These are phyloP conservation scores for Corbicula japonica DNA, from an alignment of 2,888 invertebrate species.

Conservation along the genomic window DNA sequence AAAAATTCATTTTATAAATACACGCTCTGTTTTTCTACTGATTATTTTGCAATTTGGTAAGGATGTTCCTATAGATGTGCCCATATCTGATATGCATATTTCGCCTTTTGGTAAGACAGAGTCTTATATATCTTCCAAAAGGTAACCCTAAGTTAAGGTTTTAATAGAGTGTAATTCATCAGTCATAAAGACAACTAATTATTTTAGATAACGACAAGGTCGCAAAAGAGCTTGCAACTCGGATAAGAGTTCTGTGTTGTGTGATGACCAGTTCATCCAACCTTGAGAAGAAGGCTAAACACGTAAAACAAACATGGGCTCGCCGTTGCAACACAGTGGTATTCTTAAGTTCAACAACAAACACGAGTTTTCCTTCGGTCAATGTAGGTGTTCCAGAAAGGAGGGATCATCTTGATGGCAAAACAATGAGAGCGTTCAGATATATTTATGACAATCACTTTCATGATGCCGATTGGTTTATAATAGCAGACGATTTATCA, in stretches of 20 bases:
- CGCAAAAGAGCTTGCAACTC: not conserved
- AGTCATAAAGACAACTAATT: not conserved
- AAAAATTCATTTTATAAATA: no score
- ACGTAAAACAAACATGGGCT: constrained; percentile 5
- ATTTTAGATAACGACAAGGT: not conserved
- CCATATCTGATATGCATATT: not conserved
- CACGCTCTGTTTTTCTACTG: no score
- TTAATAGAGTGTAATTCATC: not conserved
- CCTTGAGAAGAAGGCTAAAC: constrained; percentile 1
- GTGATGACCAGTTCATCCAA: constrained; percentile 4
- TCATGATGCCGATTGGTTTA: constrained; percentile 12
- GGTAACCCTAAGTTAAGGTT: not conserved
- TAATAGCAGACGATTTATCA: constrained; percentile 11
- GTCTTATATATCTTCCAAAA: not conserved
- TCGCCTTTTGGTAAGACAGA: not conserved
- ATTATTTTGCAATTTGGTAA: not conserved
- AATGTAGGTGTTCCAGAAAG: not conserved
- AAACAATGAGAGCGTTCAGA: constrained; percentile 7
- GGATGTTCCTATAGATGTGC: not conserved
- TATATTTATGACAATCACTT: constrained; percentile 15
- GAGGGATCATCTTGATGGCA: not conserved
- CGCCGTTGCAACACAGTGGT: not conserved
- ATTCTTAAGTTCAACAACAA: constrained; percentile 14
- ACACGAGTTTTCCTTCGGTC: not conserved
- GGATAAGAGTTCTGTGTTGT: not conserved